phyloP scores from a whole-genome alignment of 2,797 vertebrate species.

The Chelidonichthys spinosus region DNA sequence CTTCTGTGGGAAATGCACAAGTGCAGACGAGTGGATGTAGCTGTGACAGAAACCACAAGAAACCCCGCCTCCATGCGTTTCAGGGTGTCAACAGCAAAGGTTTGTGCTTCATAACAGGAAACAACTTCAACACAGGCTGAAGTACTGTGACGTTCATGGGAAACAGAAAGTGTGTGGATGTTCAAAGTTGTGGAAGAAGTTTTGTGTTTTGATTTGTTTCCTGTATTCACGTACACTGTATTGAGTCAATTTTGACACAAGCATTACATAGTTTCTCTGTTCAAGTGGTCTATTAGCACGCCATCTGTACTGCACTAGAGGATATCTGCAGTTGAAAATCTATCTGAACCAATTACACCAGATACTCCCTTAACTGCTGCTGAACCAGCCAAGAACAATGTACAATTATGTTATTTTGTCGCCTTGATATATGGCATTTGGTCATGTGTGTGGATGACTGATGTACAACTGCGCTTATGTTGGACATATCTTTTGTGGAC shows the following conservation, averaged over 20 bases:
- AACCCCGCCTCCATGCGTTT: background rate
- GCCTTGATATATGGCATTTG: background rate
- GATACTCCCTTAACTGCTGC: conserved; percentile 9
- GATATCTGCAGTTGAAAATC: background rate
- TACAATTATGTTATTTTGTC: background rate
- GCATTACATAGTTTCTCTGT: background rate
- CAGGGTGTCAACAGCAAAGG: background rate
- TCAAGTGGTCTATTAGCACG: background rate
- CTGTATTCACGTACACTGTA: background rate
- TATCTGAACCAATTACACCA: conserved; percentile 15
- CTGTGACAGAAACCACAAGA: background rate
- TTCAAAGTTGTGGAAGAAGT: background rate
- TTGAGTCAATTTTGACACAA: too few species aligned
- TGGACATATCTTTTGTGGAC: background rate
- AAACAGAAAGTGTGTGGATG: background rate
- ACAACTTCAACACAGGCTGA: background rate
- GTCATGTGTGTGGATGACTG: background rate
- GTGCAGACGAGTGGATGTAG: background rate
- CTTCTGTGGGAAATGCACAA: conserved; percentile 16
- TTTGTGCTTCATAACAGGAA: conserved; percentile 52
- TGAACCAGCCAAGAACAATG: background rate
- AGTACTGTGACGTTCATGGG: background rate
- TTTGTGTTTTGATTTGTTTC: background rate
- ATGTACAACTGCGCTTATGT: background rate
- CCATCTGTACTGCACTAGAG: background rate